Conservation (phyloP, 2,888 invertebrate species). For the Pandemis heparana region DNA sequence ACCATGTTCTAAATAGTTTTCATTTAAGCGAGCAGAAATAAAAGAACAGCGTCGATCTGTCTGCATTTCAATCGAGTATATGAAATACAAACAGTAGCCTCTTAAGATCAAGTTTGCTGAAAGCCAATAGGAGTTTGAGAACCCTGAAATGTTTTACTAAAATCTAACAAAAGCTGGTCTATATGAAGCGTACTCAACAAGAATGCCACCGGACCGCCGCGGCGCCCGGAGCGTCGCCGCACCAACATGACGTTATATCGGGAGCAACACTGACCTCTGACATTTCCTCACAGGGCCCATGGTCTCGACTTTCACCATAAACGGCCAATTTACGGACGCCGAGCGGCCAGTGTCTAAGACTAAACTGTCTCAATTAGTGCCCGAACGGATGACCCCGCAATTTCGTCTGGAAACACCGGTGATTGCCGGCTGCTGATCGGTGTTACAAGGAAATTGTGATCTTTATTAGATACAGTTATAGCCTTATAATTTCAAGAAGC, state of each 20-base stretch:
- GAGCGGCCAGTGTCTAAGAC: constrained; percentile 77
- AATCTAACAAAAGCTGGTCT: not conserved
- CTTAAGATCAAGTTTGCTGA: too few species aligned
- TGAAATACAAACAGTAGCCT: too few species aligned
- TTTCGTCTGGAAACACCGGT: constrained; percentile 69
- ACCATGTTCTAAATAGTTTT: too few species aligned
- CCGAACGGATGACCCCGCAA: constrained; percentile 81
- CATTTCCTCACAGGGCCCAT: constrained; percentile 79
- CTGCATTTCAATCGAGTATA: too few species aligned
- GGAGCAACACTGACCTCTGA: constrained; percentile 79
- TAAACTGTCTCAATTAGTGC: constrained; percentile 85
- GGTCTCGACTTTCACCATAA: constrained; percentile 82
- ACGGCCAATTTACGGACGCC: constrained; percentile 80
- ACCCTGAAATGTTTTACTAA: not conserved
- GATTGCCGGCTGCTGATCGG: constrained; percentile 69
- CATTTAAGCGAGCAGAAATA: too few species aligned
- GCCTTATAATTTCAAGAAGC: constrained; percentile 19
- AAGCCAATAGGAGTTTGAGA: too few species aligned
- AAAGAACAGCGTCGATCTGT: too few species aligned
- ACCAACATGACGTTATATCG: constrained; percentile 74
- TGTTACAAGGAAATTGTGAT: constrained; percentile 56
- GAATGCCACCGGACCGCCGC: constrained; percentile 55
- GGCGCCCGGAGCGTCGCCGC: constrained; percentile 71
- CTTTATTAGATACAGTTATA: constrained; percentile 39
- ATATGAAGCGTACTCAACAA: constrained; percentile 51